Evolutionary conservation across 1,140 invertebrate species (phyloP).

Genomic region (Euglossa dilemma): DNA sequence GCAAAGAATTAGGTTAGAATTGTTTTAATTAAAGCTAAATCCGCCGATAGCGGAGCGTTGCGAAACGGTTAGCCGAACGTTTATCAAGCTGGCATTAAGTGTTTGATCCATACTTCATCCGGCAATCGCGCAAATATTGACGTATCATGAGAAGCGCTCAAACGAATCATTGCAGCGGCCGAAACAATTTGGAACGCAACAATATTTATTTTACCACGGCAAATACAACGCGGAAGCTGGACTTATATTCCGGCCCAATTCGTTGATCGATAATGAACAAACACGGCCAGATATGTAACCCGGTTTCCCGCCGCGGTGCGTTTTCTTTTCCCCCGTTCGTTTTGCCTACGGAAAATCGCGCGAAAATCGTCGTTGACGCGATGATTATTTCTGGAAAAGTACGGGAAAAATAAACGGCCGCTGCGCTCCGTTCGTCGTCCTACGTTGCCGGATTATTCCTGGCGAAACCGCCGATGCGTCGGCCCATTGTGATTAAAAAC

Average conservation of each 20-base stretch:
- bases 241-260: slow-evolving; percentile 2
- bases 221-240: neutral
- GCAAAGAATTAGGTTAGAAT: neutral
- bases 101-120: neutral
- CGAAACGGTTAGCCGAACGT: neutral
- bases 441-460: neutral
- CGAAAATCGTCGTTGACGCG: neutral
- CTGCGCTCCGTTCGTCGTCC: no score
- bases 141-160: neutral
- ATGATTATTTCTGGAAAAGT: neutral
- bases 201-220: neutral
- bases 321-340: no score
- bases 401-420: neutral
- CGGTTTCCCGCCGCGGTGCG: no score
- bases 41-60: neutral
- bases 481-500: slow-evolving; percentile 6
- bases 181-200: neutral
- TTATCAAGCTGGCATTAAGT: neutral
- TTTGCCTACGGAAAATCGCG: neutral
- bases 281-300: neutral
- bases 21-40: neutral
- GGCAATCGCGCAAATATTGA: slow-evolving; percentile 14
- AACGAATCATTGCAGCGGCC: neutral
- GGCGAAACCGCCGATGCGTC: neutral
- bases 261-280: slow-evolving; percentile 16